phyloP scores from a whole-genome alignment of 2,113 vertebrate species.

The Thalassarche chlororhynchos region DNA sequence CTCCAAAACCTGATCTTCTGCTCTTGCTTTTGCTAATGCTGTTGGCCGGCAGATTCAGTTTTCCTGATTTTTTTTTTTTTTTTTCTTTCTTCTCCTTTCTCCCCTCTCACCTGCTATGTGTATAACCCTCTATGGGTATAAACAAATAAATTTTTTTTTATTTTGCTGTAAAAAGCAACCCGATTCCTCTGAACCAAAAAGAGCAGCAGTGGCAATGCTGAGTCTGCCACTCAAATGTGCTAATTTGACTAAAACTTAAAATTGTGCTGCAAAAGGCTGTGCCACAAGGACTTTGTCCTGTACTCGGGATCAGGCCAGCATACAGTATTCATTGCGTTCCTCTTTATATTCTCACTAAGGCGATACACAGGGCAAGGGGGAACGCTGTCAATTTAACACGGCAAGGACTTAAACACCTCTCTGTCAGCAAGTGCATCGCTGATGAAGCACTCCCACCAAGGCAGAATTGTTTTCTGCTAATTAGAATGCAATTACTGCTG shows the following conservation, averaged over 20 bases:
- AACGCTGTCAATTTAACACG: background rate
- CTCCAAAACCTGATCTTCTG: background rate
- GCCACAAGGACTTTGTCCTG: background rate
- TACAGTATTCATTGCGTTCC: background rate
- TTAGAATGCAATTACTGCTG: constrained; percentile 18
- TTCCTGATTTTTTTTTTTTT: background rate
- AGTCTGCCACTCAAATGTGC: background rate
- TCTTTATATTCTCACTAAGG: background rate
- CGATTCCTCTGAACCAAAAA: background rate
- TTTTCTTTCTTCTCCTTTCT: background rate
- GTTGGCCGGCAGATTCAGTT: background rate
- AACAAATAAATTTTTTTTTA: background rate
- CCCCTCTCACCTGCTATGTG: background rate
- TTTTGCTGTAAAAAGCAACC: background rate
- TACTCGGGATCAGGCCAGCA: background rate
- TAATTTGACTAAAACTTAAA: background rate
- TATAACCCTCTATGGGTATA: background rate
- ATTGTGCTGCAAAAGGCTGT: background rate
- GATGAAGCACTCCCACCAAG: background rate
- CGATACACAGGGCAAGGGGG: too few species aligned
- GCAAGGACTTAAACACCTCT: background rate
- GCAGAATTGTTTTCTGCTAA: background rate
- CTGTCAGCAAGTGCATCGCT: background rate
- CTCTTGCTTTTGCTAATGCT: background rate
- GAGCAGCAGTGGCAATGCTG: background rate